Evolutionary conservation across 2,797 vertebrate genomes (phyloP).

Genomic region (Poecilia picta): DNA sequence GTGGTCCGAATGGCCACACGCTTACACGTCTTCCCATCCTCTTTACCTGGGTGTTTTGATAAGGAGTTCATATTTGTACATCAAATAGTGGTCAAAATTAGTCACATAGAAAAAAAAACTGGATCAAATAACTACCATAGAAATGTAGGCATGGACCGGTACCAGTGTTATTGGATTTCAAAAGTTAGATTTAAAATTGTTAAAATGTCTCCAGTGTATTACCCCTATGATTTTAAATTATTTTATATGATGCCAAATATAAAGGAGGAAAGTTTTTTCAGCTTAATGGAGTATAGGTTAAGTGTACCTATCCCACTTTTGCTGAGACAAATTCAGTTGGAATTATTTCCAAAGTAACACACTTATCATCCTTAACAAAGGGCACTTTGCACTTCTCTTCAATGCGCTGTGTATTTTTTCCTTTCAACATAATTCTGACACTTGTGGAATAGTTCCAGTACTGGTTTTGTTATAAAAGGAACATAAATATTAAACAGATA

Average conservation of each 20-base stretch:
- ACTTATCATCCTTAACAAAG: background rate
- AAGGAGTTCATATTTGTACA: conserved; percentile 30
- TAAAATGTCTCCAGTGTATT: background rate
- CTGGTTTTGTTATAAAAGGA: background rate
- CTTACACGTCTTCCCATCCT: conserved; percentile 94
- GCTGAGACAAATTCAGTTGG: background rate
- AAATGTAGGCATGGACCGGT: background rate
- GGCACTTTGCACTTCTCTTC: background rate
- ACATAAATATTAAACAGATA: background rate
- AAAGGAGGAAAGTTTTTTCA: background rate
- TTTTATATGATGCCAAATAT: background rate
- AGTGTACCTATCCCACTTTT: background rate
- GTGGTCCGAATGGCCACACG: conserved; percentile 94
- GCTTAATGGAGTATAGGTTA: background rate
- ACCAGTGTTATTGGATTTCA: background rate
- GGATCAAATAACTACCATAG: background rate
- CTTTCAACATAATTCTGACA: background rate
- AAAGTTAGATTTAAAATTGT: background rate
- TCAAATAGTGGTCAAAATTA: conserved; percentile 13
- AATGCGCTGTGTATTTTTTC: background rate
- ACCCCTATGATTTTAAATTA: background rate
- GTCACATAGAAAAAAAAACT: background rate
- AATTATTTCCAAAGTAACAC: background rate
- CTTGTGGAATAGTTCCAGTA: background rate
- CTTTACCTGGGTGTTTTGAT: conserved; percentile 85